phyloP scores from a whole-genome alignment of 1,140 invertebrate species.

The Papilio glaucus region DNA sequence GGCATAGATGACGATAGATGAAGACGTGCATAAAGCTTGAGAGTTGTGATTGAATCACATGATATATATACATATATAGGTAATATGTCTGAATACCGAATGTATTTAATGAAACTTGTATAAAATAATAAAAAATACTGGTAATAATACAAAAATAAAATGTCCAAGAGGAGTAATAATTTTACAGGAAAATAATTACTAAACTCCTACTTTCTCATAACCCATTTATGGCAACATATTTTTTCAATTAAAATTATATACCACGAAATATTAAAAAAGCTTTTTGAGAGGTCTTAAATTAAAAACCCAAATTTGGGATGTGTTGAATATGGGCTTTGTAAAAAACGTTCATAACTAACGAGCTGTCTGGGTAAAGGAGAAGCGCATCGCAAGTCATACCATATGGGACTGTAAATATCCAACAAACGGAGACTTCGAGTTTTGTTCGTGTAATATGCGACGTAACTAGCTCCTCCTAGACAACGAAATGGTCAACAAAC shows the following conservation, averaged over 20 bases:
- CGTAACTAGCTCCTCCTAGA: not conserved
- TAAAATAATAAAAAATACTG: not conserved
- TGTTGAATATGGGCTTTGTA: not conserved
- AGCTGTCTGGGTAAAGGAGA: not conserved
- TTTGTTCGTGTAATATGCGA: not conserved
- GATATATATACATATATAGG: no score
- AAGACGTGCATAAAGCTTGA: slow-evolving; percentile 38
- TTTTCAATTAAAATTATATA: slow-evolving; percentile 21
- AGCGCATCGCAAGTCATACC: not conserved
- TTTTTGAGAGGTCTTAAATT: slow-evolving; percentile 14
- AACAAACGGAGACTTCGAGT: not conserved
- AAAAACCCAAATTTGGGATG: slow-evolving; percentile 16
- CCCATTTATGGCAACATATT: slow-evolving; percentile 6
- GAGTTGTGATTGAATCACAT: slow-evolving; percentile 49
- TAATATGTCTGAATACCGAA: not conserved
- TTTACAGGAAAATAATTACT: slow-evolving; percentile 17
- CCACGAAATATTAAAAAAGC: not conserved
- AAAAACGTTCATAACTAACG: not conserved
- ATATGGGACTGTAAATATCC: not conserved
- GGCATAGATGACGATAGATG: no score
- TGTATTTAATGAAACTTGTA: not conserved
- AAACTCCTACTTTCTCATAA: not conserved
- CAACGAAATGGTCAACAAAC: not conserved
- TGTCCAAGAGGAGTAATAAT: not conserved
- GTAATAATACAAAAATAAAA: not conserved